Evolutionary conservation across 64 coral and sea anemone genomes (phyloP), one percentile per base, ranked within the genome.

Genomic region (Montipora foliosa): DNA sequence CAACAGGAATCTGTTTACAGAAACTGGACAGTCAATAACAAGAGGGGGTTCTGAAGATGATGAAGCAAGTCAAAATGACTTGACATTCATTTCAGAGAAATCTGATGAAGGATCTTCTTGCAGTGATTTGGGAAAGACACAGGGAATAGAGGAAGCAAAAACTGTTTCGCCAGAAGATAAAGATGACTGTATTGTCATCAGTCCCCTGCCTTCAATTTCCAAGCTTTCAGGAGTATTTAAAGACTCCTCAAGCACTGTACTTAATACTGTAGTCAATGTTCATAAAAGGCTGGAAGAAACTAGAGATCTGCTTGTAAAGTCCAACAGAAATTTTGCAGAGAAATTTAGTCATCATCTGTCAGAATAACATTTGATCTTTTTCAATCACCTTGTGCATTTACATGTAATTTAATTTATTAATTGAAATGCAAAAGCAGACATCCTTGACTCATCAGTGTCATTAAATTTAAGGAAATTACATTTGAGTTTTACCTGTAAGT

Each of bases 211-310:
- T 25, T 92, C 83, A 57, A 72, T 88, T 78, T 88, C 53, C 79
- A 90, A 93, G 8, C 76, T 93, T 87, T 78, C 76, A 66, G 16
- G 81, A 62, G 67, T 87, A 61, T 97, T 95, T 87, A 64, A 90
- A 5, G 92, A 97, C 80, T 74, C 93, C 46, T 84, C 96, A 20
- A 97, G 92, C 49, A 95, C 89, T 15, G 61, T 64, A 64, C 13
- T 64, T 13, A 87, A 79, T 50, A 92, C 93, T 13, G 92, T 97
- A 6, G 60, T 95, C 8, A 97, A 97, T 92, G 96, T 97, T 71
- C 92, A 97, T 24, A 94, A 89, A 69, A 83, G 93, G 60, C 90
- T 97, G 1, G 87, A 80, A 75, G 96, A 97, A 88, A 97, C 96
- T 12, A 89, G 93, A 60, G 78, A 91, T 14, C 81, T 97, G 84